phyloP scores from a whole-genome alignment of 2,113 vertebrate species.

The Meleagris gallopavo region DNA sequence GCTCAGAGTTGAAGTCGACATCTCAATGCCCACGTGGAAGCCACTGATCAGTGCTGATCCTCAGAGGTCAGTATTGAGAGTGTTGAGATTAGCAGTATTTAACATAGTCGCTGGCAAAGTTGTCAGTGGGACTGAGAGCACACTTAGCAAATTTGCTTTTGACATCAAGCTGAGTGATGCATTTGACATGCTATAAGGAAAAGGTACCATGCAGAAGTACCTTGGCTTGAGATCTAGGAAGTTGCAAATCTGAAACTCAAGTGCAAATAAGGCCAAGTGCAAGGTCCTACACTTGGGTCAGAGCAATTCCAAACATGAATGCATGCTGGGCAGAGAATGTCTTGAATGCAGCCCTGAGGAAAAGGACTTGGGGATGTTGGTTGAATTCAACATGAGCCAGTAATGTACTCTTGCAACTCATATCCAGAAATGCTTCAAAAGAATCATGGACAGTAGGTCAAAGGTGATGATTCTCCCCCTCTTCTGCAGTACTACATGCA shows the following conservation, averaged over 20 bases:
- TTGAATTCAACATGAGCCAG: neutral
- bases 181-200: neutral
- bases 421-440: neutral
- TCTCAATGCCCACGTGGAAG: neutral
- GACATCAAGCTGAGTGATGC: neutral
- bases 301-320: neutral
- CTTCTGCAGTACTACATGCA: neutral
- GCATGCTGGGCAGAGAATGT: neutral
- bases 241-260: neutral
- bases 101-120: neutral
- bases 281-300: neutral
- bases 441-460: neutral
- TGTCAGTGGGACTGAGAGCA: neutral
- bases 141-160: neutral
- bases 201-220: neutral
- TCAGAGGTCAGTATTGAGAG: neutral
- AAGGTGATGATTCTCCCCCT: neutral
- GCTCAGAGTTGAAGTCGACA: neutral
- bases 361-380: neutral
- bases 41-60: neutral
- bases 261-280: neutral
- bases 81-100: neutral
- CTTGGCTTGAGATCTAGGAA: neutral
- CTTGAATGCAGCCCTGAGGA: neutral
- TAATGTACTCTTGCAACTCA: neutral